Base-by-base conservation (phyloP, 92 coral and sea anemone species). In the Paramuricea clavata region DNA sequence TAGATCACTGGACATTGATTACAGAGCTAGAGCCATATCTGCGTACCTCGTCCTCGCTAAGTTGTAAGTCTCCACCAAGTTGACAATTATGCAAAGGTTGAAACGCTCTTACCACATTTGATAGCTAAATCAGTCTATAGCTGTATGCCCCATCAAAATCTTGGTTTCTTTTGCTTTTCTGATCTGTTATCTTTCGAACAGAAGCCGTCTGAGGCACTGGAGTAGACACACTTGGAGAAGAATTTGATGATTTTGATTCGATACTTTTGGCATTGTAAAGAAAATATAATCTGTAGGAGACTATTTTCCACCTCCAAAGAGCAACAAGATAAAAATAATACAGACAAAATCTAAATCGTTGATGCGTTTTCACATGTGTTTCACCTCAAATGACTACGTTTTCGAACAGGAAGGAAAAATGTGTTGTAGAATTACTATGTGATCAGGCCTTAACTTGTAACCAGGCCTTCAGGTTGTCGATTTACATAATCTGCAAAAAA, bases 71-170 rank as follows among this genome's bases (percentile, higher is more conserved):
- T 28, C 74, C 74, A 2, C 74, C 74, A 17, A 26, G 8, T 68
- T 68, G 9, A 68, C 74, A 68, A 68, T 68, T 32, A 71, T 71
- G n/a, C n/a, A n/a, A n/a, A n/a, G n/a, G n/a, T n/a, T n/a, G n/a
- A n/a, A n/a, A n/a, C n/a, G n/a, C n/a, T n/a, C n/a, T n/a, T n/a
- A n/a, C n/a, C n/a, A n/a, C n/a, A n/a, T n/a, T n/a, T n/a, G n/a
- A n/a, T n/a, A n/a, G n/a, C n/a, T n/a, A n/a, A n/a, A n/a, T n/a
- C n/a, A n/a, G n/a, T n/a, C n/a, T n/a, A n/a, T n/a, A 71, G 25
- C 77, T 36, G 35, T 71, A 71, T 43, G 31, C 77, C 77, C 77
- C 77, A 71, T 71, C 77, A 36, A 71, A 71, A 71, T 71, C 77
- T 71, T 71, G n/a, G 31, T 23, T 71, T 71, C 77, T 71, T 25